Percentiles rank a stretch among this genome's conserved stretches.
phyloP scores from a whole-genome alignment of 2,797 vertebrate species.

The Poliocrania exsul region DNA sequence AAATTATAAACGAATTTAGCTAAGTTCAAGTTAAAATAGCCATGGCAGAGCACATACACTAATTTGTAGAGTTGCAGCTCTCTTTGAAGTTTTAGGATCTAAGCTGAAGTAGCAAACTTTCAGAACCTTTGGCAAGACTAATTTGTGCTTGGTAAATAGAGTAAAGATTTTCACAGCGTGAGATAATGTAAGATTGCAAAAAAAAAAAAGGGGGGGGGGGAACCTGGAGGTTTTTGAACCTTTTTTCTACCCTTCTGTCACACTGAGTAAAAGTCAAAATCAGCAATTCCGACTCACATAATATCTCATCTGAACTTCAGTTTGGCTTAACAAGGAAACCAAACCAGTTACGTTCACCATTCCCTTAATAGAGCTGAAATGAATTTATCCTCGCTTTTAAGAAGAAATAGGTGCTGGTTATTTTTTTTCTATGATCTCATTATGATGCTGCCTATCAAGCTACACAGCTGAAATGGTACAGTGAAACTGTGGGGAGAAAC shows the following conservation, averaged over 20 bases:
- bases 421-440: slow-evolving; percentile 58
- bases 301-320: slow-evolving; percentile 51
- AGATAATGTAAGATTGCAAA: slow-evolving; percentile 26
- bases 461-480: background rate
- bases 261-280: slow-evolving; percentile 63
- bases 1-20: slow-evolving; percentile 82
- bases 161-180: slow-evolving; percentile 74
- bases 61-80: slow-evolving; percentile 58
- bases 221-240: slow-evolving; percentile 12
- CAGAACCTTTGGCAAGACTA: slow-evolving; percentile 73
- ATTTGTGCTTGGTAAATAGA: slow-evolving; percentile 77
- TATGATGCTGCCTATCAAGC: slow-evolving; percentile 53
- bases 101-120: slow-evolving; percentile 67
- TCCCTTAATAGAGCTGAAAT: slow-evolving; percentile 56
- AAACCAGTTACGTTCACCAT: slow-evolving; percentile 43
- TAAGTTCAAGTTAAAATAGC: slow-evolving; percentile 72
- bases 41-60: slow-evolving; percentile 19
- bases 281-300: slow-evolving; percentile 59
- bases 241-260: slow-evolving; percentile 27
- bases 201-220: background rate
- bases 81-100: slow-evolving; percentile 72
- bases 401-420: slow-evolving; percentile 53
- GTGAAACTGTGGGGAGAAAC: background rate
- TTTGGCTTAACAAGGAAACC: slow-evolving; percentile 55
- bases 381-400: slow-evolving; percentile 54